These are phyloP conservation scores for Phymastichus coffea DNA, from an alignment of 1,140 invertebrate species.

Conservation along the genomic window DNA sequence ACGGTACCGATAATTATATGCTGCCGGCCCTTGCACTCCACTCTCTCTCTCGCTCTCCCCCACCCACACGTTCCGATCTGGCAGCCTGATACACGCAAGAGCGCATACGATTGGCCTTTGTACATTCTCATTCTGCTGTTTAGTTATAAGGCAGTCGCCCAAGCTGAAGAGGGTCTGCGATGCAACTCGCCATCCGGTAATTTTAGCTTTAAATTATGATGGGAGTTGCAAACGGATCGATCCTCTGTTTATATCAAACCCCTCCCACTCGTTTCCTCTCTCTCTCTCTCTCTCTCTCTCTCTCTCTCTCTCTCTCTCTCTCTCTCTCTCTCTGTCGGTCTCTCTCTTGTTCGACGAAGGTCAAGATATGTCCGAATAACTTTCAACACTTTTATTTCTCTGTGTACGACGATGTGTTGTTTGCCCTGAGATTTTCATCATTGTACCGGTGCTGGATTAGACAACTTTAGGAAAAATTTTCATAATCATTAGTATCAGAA, in stretches of 20 bases:
- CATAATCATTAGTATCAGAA: too few species aligned
- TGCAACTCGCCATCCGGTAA: slow-evolving; percentile 27
- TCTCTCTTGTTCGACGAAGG: too few species aligned
- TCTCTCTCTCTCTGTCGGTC: too few species aligned
- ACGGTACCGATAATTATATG: slow-evolving; percentile 57
- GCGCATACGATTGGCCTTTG: slow-evolving; percentile 4
- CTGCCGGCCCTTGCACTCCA: slow-evolving; percentile 41
- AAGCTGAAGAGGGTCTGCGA: slow-evolving; percentile 15
- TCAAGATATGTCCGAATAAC: too few species aligned
- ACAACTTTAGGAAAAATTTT: too few species aligned
- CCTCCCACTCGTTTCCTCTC: too few species aligned
- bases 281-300: background rate
- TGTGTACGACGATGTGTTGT: too few species aligned
- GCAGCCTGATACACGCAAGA: background rate
- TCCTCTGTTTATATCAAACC: background rate
- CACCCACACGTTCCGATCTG: slow-evolving; percentile 39
- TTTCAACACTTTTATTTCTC: background rate
- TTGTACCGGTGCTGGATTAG: too few species aligned
- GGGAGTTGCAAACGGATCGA: slow-evolving; percentile 25
- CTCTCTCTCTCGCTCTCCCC: slow-evolving; percentile 40
- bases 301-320: too few species aligned
- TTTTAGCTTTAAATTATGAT: slow-evolving; percentile 35
- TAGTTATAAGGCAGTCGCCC: background rate
- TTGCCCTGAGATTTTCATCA: too few species aligned
- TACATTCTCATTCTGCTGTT: too few species aligned